Evolutionary conservation across 2,113 vertebrate species (phyloP), one percentile per base, ranked within the genome.

Genomic region (Anhinga rufa): DNA sequence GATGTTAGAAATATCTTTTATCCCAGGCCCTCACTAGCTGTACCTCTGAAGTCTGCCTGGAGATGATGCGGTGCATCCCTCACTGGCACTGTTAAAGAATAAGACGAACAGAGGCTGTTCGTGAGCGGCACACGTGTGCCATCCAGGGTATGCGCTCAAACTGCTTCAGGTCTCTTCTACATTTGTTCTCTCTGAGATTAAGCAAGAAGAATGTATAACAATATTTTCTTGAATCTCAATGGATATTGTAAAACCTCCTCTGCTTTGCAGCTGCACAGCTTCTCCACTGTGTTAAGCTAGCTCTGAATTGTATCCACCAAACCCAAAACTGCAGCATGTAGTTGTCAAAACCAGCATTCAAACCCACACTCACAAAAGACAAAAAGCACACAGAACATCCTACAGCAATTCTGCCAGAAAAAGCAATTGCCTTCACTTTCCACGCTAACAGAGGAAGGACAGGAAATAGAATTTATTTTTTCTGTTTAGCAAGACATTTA

Each of bases 201-300:
- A 54, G 86, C 77, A 82, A 74, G 44, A 68, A 85, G 90, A 82
- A 92, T 65, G 70, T 44, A 28, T n/a, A 86, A 93, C 57, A 84
- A 68, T 64, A 28, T 88, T 83, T 88, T 49, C 83, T 87, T 14
- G 3, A 55, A n/a, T 78, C 77, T 91, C 84, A 69, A 48, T 16
- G 65, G 92, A 61, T 65, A 75, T 1, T 65, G 49, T 62, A 86
- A 94, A 52, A 13, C 76, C 66, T n/a, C 10, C 55, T 34, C 80
- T 68, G 88, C 91, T 85, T 29, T 82, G 86, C 91, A 96, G 92
- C 94, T 96, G 93, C 93, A 72, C 57, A 49, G 88, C 86, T 94
- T 86, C 82, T 96, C 68, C 2, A 16, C 83, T 28, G 6, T 36
- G 44, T 38, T 62, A 86, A 44, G 61, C 71, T 1, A 44, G 77